Conservation (phyloP, 2,797 vertebrate species). For the Hozukius guyotensis region DNA sequence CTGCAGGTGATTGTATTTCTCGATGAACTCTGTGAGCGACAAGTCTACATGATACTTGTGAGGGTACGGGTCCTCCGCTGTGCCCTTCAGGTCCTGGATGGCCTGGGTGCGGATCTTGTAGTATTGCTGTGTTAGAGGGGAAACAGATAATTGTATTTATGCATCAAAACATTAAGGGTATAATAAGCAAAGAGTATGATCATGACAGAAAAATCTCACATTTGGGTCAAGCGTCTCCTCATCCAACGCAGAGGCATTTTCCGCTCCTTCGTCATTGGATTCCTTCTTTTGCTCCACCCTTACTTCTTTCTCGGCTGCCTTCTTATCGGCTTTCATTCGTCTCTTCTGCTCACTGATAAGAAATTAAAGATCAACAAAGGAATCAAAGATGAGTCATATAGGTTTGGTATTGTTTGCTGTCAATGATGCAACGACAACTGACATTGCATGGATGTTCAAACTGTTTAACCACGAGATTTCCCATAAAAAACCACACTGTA, state of each 20-base stretch:
- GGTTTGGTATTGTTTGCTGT: not conserved
- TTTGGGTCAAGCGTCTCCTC: conserved; percentile 95
- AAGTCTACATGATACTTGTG: conserved; percentile 94
- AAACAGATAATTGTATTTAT: not conserved
- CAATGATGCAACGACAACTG: not conserved
- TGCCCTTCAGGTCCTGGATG: conserved; percentile 90
- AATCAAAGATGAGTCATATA: conserved; percentile 10
- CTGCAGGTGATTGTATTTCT: conserved; percentile 89
- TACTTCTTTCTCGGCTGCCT: conserved; percentile 92
- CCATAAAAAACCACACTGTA: not conserved
- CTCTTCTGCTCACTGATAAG: conserved; percentile 93
- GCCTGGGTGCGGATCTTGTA: conserved; percentile 95
- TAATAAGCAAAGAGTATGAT: not conserved
- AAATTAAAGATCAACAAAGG: not conserved
- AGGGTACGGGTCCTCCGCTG: conserved; percentile 92
- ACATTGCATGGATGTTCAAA: not conserved
- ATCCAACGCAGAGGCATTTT: conserved; percentile 72
- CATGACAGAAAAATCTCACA: conserved; percentile 77
- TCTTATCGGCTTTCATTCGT: conserved; percentile 94
- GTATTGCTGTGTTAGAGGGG: conserved; percentile 89
- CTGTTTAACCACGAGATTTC: not conserved
- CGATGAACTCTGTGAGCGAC: conserved; percentile 93
- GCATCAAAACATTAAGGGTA: not conserved
- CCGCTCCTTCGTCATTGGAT: conserved; percentile 77
- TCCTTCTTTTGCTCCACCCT: conserved; percentile 83